Base-by-base conservation (phyloP, 2,888 invertebrate species). In the Orgyia antiqua region DNA sequence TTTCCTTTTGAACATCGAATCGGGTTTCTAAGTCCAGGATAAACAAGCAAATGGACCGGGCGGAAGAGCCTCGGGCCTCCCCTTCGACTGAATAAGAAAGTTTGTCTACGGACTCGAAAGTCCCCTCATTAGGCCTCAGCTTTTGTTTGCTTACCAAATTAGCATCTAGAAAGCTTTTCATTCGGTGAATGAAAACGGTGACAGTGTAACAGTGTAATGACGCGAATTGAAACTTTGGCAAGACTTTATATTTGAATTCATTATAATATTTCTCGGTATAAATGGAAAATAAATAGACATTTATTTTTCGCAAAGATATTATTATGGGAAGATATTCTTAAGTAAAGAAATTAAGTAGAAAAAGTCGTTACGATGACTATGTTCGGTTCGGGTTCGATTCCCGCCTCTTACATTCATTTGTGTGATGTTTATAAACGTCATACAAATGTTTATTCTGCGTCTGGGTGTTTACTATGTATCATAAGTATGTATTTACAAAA, bases 121-220 rank as follows among this genome's bases (percentile, higher is more conserved):
- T 51, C 47, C 73, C 74, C 78, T 84, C 84, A 83, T 84, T 84
- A 84, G 80, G 69, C 69, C 66, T 67, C 65, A 62, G 67, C 72
- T 76, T 76, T 82, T 83, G 80, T 82, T 86, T 84, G 76, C 73
- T 71, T 68, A 69, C 71, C 59, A 76, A 83, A 84, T 86, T 83
- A 83, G 75, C 78, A 80, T 76, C 72, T 66, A 70, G 70, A 70
- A 73, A 68, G 71, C 68, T 64, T 69, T 68, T 64, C 63, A 69
- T 66, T 63, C 63, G 53, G 43, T 53, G 54, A 61, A 60, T 53
- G 61, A 56, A 59, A n/a, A 54, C 59, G 67, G 53, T 63, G 68
- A 62, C 56, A 51, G n/a, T n/a, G n/a, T n/a, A n/a, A 15, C 15
- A 6, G 54, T 53, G 56, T 68, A 74, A 79, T 72, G 72, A 74